A percentile compares a stretch with the other conserved stretches of the same genome.
These are phyloP conservation scores for Pseudolycoriella hygida DNA, from an alignment of 2,888 invertebrate genomes.

Conservation along the genomic window DNA sequence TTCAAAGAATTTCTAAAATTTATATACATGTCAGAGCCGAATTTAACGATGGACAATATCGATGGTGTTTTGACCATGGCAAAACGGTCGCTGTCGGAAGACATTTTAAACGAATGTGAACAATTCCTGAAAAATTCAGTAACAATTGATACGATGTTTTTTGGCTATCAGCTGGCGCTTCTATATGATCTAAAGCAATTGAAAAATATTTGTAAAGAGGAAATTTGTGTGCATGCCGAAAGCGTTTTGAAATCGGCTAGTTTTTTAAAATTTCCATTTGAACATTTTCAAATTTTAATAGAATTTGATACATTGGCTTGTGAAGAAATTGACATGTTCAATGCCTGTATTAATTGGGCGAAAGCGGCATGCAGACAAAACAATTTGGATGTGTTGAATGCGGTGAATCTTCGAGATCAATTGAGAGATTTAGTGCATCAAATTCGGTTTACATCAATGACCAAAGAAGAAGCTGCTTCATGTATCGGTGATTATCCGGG, in stretches of 20 bases:
- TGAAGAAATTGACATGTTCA: not conserved
- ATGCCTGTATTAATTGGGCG: not conserved
- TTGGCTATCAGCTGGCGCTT: conserved; percentile 1
- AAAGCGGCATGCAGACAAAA: conserved; percentile 1
- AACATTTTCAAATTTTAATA: not conserved
- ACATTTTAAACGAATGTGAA: conserved; percentile 1
- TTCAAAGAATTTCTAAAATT: conserved; percentile 1
- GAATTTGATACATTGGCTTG: not conserved
- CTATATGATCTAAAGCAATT: not conserved
- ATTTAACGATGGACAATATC: not conserved
- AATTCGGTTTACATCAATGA: conserved; percentile 1
- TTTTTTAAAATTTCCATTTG: too few species aligned
- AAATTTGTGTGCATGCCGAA: too few species aligned
- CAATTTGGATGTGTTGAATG: not conserved
- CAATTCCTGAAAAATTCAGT: not conserved
- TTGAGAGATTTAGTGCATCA: not conserved
- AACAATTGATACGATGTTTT: not conserved
- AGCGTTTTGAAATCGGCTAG: too few species aligned
- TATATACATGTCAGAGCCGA: not conserved
- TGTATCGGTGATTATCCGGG: not conserved
- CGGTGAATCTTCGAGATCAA: not conserved
- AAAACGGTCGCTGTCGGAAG: not conserved
- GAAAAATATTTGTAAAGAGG: too few species aligned
- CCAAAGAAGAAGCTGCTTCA: not conserved
- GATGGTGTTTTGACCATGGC: not conserved